phyloP scores from a whole-genome alignment of 2,888 invertebrate species.

The Venustoraphidia nigricollis region DNA sequence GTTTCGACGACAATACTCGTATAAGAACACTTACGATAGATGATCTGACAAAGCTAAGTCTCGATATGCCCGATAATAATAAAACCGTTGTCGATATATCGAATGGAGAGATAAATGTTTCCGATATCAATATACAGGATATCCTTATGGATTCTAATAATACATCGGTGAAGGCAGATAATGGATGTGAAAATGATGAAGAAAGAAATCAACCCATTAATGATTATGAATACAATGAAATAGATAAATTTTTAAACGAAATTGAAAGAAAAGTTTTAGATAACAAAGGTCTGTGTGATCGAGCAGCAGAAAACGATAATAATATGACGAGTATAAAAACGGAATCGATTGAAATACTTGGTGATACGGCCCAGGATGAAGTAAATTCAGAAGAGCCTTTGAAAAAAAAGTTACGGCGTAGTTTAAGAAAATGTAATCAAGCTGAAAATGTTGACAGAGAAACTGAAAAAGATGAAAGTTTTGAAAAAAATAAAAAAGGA shows the following conservation, averaged over 20 bases:
- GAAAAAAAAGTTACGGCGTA: not conserved
- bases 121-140: no score
- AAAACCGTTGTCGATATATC: no score
- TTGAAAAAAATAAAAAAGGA: not conserved
- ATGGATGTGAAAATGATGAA: constrained; percentile 6
- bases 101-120: no score
- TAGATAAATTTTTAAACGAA: constrained; percentile 5
- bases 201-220: constrained; percentile 4
- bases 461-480: not conserved
- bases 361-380: not conserved
- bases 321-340: not conserved
- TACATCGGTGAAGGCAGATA: constrained; percentile 1
- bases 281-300: not conserved
- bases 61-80: no score
- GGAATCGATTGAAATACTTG: not conserved
- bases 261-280: constrained; percentile 4
- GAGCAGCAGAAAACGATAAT: not conserved
- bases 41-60: no score
- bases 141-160: not conserved
- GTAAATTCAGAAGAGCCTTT: not conserved
- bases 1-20: no score
- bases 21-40: no score
- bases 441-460: not conserved
- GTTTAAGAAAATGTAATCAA: not conserved
- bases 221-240: constrained; percentile 1